Evolutionary conservation across 1,140 invertebrate species (phyloP), one percentile per base, ranked within the genome.

Genomic region (Hycleus phaleratus): DNA sequence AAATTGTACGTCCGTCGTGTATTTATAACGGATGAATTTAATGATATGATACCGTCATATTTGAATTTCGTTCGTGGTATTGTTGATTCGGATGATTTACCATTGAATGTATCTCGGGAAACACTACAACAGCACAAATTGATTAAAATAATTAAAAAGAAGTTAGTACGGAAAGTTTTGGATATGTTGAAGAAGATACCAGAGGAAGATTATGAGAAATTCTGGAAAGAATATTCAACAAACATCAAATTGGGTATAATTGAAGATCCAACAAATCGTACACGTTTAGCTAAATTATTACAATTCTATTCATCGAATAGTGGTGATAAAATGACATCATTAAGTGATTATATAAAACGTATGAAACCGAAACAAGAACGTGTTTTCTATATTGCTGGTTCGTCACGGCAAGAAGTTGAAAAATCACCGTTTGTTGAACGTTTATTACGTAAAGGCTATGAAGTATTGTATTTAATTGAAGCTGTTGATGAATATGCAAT

Each of bases 191-290:
- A 98, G 79, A 99, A 99, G 76, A 84, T 99, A 39, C 82, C 88
- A 46, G 87, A 90, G 50, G 92, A 93, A 52, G 88, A 95, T 25
- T 98, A 93, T 71, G 84, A 91, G 3, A 86, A 88, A 64, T 99
- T 99, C 83, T 99, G 96, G 95, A 97, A 97, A 71, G 97, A 99
- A 75, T 99, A 95, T 77, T 96, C 94, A 43, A 99, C 96, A 46
- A 98, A 98, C 84, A 75, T 90, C 97, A 63, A 98, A 78, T 77
- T 99, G 56, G 97, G 97, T 45, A 84, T 97, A 18, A 96, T 98
- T 81, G 97, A 99, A 78, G 97, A 99, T 78, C 86, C 95, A 12
- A 86, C 90, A 49, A 99, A 99, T 78, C 83, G 96, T 51, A 93
- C 92, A 8, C 85, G 97, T 58, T 77, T 99, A 10, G 93, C 95